phyloP scores from a whole-genome alignment of 2,888 invertebrate genomes.

The Cheilosia urbana region DNA sequence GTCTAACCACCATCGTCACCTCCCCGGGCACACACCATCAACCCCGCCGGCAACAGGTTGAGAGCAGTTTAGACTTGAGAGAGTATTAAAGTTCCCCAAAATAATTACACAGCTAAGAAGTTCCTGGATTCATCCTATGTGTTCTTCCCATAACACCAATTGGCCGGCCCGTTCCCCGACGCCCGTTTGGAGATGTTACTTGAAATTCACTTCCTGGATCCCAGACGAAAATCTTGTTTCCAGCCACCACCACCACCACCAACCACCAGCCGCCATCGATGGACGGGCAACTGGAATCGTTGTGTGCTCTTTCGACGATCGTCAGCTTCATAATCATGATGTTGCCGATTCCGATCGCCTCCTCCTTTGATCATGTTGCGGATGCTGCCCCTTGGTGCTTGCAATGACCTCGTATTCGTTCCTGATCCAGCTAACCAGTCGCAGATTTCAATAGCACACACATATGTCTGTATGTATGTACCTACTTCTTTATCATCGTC shows the following conservation, averaged over 20 bases:
- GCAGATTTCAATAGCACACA: conserved; percentile 31
- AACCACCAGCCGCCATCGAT: conserved; percentile 54
- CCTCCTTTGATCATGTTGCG: conserved; percentile 74
- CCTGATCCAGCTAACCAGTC: conserved; percentile 50
- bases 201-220: conserved; percentile 75
- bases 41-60: conserved; percentile 66
- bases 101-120: conserved; percentile 72
- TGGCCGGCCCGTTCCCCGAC: conserved; percentile 32
- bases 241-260: conserved; percentile 56
- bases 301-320: conserved; percentile 65
- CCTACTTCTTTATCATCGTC: conserved; percentile 7
- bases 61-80: conserved; percentile 19
- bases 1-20: conserved; percentile 49
- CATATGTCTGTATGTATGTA: not conserved
- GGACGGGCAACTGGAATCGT: conserved; percentile 70
- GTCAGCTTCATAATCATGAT: conserved; percentile 72
- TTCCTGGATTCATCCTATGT: conserved; percentile 65
- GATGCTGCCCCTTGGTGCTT: conserved; percentile 70
- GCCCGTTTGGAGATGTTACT: conserved; percentile 66
- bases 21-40: conserved; percentile 27
- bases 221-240: conserved; percentile 74
- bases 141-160: conserved; percentile 65
- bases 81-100: conserved; percentile 57
- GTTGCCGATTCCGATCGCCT: conserved; percentile 73
- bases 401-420: conserved; percentile 73